Base-by-base conservation (phyloP, 2,888 invertebrate species). In the Amphipoea lucens region DNA sequence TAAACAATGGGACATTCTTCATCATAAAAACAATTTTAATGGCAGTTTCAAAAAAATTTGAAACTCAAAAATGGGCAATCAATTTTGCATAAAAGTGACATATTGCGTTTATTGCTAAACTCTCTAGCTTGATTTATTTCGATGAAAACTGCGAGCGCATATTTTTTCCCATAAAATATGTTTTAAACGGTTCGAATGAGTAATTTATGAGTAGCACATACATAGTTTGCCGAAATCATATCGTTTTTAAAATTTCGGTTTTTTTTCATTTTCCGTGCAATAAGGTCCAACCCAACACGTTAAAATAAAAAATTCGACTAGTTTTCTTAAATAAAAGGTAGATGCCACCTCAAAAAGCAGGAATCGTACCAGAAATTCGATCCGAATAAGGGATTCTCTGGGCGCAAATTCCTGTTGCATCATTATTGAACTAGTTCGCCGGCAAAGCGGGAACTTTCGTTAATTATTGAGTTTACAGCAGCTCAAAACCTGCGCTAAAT, bases 91-190 rank as follows among this genome's bases (percentile, higher is more conserved):
- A 63, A 76, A 73, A 70, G 40, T 45, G 48, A 48, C 42, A 70
- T 51, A 62, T 73, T 81, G 62, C 68, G 7, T 54, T 57, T 29
- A 65, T n/a, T 71, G 67, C 36, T 14, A 62, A 85, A 79, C n/a
- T 71, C 74, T 79, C 0, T n/a, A n/a, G 4, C 23, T 23, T 62
- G 62, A 78, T 78, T 67, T 74, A 78, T 78, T 57, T 74, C 36
- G 2, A 51, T 48, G 23, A 45, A 65, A 51, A 66, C 40, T 23
- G 23, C 7, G n/a, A 5, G 42, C 14, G n/a, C 63, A 65, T 36
- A 20, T 57, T 45, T 40, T 29, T 20, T 9, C 6, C 12, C 3
- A 12, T 23, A 42, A 42, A 29, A 29, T 6, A 40, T 78, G 5
- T 29, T 54, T 36, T 29, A 7, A 42, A 40, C 0, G n/a, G 1